Evolutionary conservation across 2,888 invertebrate genomes (phyloP), one percentile per base, ranked within the genome.

Genomic region (Allolobophora icterica): DNA sequence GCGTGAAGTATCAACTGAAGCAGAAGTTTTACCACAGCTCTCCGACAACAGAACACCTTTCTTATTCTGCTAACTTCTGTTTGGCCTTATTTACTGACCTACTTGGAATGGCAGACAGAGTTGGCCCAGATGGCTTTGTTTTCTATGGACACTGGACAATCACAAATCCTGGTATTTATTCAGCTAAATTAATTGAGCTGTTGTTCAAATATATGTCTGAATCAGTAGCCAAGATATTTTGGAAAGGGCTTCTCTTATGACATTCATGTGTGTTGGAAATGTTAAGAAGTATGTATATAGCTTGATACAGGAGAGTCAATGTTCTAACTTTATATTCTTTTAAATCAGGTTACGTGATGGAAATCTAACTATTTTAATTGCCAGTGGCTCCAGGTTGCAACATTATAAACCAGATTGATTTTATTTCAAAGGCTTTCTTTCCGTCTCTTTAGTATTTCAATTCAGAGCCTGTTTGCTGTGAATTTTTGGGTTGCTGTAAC

Each of bases 181-280:
- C 30, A 30, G 3, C 21, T 21, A 21, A 21, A 52, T 52, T 71
- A 71, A 71, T 71, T 71, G 71, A 17, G 30, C n/a, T 71, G n/a
- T 8, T 71, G 71, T 71, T 71, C 30, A 71, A n/a, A 71, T n/a
- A n/a, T 71, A 71, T 11, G 8, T 30, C 17, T 71, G n/a, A 71
- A 71, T 71, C n/a, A 71, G 71, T 71, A 71, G n/a, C n/a, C 71
- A 71, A 71, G n/a, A n/a, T n/a, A n/a, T 71, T n/a, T 71, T 71
- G 30, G 30, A n/a, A 17, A 71, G n/a, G 5, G n/a, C 71, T 71
- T 30, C 52, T 24, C 24, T 24, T 52, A 6, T 52, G 6, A 52
- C 52, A 24, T 52, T 52, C 6, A 1, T 52, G 24, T 52, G 52
- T 24, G 24, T 52, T 17, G n/a, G 17, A 71, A 71, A n/a, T n/a